phyloP scores from a whole-genome alignment of 2,113 vertebrate species.

The Spheniscus mendiculus region DNA sequence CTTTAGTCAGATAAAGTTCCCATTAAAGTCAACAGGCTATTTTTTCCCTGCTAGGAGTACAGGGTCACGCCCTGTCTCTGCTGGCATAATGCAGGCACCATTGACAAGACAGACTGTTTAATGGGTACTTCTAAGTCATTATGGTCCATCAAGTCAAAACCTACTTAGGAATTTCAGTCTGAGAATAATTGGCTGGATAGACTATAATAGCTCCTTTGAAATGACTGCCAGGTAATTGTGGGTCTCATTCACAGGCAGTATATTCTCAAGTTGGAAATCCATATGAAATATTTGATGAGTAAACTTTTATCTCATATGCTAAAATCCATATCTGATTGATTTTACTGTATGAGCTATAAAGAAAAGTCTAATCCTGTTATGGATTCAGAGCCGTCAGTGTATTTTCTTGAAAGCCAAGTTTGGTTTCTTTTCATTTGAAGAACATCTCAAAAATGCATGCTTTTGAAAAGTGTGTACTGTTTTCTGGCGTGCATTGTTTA shows the following conservation, averaged over 20 bases:
- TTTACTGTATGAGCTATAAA: conserved; percentile 32
- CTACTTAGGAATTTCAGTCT: conserved; percentile 72
- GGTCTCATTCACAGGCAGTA: conserved; percentile 44
- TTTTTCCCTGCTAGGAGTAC: background rate
- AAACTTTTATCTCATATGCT: conserved; percentile 49
- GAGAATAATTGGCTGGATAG: conserved; percentile 73
- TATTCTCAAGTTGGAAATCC: conserved; percentile 31
- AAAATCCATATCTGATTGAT: conserved; percentile 64
- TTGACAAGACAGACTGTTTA: conserved; percentile 77
- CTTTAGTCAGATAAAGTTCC: background rate
- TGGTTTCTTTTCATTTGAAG: background rate
- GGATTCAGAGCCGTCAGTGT: background rate
- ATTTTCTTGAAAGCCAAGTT: conserved; percentile 7
- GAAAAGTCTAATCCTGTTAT: background rate
- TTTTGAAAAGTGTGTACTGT: background rate
- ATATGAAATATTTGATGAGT: conserved; percentile 54
- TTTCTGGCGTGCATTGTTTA: background rate
- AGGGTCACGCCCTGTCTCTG: conserved; percentile 57
- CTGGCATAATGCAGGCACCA: conserved; percentile 64
- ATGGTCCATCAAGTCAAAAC: conserved; percentile 79
- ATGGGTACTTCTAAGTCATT: conserved; percentile 71
- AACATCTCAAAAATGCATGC: background rate
- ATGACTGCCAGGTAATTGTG: conserved; percentile 61
- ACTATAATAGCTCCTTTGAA: conserved; percentile 66
- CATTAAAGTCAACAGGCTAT: conserved; percentile 13